Evolutionary conservation across 2,113 vertebrate genomes (phyloP).

Genomic region (Dicaeum eximium): DNA sequence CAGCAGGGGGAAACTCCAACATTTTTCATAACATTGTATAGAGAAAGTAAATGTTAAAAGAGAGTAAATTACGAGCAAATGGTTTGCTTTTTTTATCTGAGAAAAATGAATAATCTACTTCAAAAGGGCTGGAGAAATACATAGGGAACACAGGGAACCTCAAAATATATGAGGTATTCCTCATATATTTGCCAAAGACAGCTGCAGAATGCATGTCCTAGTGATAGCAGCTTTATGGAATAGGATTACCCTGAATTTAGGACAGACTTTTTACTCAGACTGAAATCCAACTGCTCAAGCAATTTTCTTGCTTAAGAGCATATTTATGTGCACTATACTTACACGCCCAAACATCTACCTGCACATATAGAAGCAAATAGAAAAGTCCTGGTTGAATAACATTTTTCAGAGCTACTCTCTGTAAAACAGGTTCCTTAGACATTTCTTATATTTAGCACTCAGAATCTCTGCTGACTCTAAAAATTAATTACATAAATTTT

Average conservation of each 20-base stretch:
- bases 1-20: background rate
- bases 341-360: background rate
- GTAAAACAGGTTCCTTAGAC: background rate
- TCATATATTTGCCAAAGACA: background rate
- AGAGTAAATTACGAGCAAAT: background rate
- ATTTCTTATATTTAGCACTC: background rate
- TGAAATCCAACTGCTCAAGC: background rate
- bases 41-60: background rate
- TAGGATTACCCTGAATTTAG: background rate
- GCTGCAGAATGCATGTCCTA: background rate
- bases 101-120: background rate
- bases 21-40: background rate
- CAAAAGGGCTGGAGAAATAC: background rate
- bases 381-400: background rate
- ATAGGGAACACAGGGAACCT: background rate
- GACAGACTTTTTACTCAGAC: background rate
- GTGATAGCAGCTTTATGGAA: background rate
- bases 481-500: background rate
- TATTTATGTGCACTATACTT: background rate
- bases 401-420: background rate
- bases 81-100: background rate
- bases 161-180: background rate
- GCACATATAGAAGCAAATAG: background rate
- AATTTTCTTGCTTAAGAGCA: background rate
- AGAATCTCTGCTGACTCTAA: background rate